A percentile compares a stretch with the other conserved stretches of the same genome.
Conservation (phyloP, 2,888 invertebrate species). For the Pseudanteris insignis region DNA sequence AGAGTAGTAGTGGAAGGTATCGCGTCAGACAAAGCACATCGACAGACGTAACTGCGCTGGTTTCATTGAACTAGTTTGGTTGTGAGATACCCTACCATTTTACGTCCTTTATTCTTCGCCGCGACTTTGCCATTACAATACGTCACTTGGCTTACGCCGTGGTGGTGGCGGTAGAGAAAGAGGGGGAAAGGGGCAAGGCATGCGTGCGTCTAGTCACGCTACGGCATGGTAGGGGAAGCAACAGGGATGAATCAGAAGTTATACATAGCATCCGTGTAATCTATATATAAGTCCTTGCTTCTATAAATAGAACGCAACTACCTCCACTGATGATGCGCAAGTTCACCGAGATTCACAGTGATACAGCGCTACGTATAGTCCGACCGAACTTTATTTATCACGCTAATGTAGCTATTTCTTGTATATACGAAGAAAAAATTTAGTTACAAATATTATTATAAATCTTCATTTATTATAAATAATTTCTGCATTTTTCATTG, state of each 20-base stretch:
- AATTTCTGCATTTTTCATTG: too few species aligned
- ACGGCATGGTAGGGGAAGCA: constrained; percentile 8
- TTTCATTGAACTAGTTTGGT: constrained; percentile 13
- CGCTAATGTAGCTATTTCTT: too few species aligned
- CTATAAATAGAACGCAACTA: constrained; percentile 15
- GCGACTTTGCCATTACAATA: constrained; percentile 10
- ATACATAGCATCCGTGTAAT: constrained; percentile 17
- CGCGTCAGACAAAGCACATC: not conserved
- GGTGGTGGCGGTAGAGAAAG: too few species aligned
- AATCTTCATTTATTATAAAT: too few species aligned
- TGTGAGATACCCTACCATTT: constrained; percentile 2
- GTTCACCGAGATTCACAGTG: constrained; percentile 20
- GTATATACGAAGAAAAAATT: too few species aligned
- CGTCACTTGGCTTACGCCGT: constrained; percentile 8
- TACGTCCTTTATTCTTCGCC: constrained; percentile 14
- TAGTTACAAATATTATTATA: too few species aligned
- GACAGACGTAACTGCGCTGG: constrained; percentile 14
- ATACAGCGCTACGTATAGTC: constrained; percentile 2
- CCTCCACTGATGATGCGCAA: constrained; percentile 21
- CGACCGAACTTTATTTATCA: constrained; percentile 1
- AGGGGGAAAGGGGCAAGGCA: constrained; percentile 9
- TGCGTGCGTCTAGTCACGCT: constrained; percentile 16
- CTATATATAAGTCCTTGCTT: constrained; percentile 19
- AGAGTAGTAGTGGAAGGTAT: not conserved
- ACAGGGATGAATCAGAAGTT: constrained; percentile 21